Base-by-base conservation (phyloP, 92 coral and sea anemone species). In the Phymanthus crucifer region DNA sequence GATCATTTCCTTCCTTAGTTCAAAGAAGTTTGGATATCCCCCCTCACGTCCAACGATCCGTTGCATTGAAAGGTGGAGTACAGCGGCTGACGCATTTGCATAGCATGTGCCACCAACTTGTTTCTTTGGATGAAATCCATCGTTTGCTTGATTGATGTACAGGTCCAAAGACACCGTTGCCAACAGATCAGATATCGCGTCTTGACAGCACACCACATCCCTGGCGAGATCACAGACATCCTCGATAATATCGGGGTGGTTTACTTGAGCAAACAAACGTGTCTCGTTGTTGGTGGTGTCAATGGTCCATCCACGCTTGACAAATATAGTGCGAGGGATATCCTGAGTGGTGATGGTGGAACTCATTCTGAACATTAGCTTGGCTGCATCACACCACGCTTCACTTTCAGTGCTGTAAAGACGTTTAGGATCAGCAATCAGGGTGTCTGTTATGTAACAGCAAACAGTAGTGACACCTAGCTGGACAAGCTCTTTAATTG, bases 51-150 rank as follows among this genome's bases (percentile, higher is more conserved):
- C 91, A 0, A 78, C 11, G 46, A 90, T 87, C 31, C 91, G 86
- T 47, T 80, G 47, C 93, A 90, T 90, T 54, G 93, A 66, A 3
- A 90, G 82, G 52, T 90, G 88, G 1, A 90, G 54, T 0, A 90
- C 93, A 26, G 93, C 88, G 50, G 93, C 93, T 23, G 86, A 74
- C n/a, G 90, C 93, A 65, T 90, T 74, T 8, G 91, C 93, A 43
- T 75, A 83, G 19, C 93, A 90, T 1, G 91, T 90, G 0, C 32
- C 78, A 6, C 72, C 88, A 7, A 17, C 0, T 74, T 88, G 88
- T 19, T 19, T 0, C 36, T 75, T 69, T 10, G 93, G 82, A 0
- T 23, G 58, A 71, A 79, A 87, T 1, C 48, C 72, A 0, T 70
- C 31, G 19, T 13, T 48, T 16, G 84, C 54, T 48, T 90, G 65